Evolutionary conservation across 2,113 vertebrate genomes (phyloP), one percentile per base, ranked within the genome.

Genomic region (Genyomyrus donnyi): DNA sequence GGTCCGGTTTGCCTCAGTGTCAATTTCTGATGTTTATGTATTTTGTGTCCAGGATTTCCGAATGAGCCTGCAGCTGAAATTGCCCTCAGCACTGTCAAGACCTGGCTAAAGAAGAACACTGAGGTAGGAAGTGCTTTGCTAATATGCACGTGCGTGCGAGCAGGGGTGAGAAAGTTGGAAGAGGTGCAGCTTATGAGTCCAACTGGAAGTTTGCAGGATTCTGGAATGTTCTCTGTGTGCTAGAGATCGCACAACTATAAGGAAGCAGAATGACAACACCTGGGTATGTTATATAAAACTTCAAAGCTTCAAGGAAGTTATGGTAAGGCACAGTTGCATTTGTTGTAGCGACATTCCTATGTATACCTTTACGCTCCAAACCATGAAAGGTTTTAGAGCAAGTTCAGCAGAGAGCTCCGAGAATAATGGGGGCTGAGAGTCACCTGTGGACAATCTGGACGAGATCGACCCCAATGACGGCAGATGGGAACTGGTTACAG

Each of bases 1-100:
- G 49, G 31, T 27, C 50, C 50, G 31, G 27, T 84, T 39, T 52
- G 70, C 48, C 52, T 90, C 8, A 19, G 24, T 49, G 27, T 90
- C 42, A 42, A 0, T 80, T 80, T 42, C 13, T 35, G 8, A 83
- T 83, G 3, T 24, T 85, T 39, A 4, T 88, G 91, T 91, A 94
- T 90, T 93, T 42, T 93, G 46, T 91, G 77, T 92, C 80, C 91
- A 99, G 98, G 98, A 89, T 99, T 98, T 92, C 98, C 98, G 88
- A 99, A 99, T 50, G 98, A 99, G 90, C 98, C 98, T 90, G 98
- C 98, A 91, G 98, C 98, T 39, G 91, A 95, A 87, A 97, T 99
- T 90, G 98, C 98, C 91, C 96, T 99, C 92, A 94, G 93, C 70
- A 98, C 97, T 62, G 96, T 95, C 89, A 99, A 97, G 94, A 95